Percentiles rank a stretch among this genome's conserved stretches.
These are phyloP conservation scores for Fopius arisanus DNA, from an alignment of 1,140 invertebrate genomes.

Conservation along the genomic window DNA sequence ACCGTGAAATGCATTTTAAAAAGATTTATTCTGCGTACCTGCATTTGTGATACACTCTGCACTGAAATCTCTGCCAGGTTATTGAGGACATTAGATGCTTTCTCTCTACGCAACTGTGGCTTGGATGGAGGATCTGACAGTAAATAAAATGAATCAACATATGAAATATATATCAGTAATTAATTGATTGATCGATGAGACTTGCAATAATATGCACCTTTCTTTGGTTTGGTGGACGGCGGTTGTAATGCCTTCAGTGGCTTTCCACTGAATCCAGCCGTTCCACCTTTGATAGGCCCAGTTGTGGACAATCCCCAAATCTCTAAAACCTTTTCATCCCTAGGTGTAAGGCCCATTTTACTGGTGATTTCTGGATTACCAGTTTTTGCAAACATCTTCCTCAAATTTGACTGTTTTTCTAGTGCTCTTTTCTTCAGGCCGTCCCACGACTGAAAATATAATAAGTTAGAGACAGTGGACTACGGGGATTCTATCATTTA, in stretches of 20 bases:
- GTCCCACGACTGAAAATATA: not conserved
- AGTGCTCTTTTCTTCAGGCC: not conserved
- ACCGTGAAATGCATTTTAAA: not conserved
- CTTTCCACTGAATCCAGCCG: not conserved
- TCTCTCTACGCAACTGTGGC: not conserved
- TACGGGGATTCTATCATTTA: not conserved
- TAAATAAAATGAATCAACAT: not conserved
- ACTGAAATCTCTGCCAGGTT: not conserved
- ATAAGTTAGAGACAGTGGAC: not conserved
- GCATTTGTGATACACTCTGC: not conserved
- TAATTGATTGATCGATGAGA: too few relatives aligned
- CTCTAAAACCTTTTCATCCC: not conserved
- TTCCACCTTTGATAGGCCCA: not conserved
- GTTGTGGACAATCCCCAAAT: not conserved
- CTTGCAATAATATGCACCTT: not conserved
- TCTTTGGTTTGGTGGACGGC: not conserved
- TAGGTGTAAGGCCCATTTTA: not conserved
- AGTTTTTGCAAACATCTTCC: not conserved
- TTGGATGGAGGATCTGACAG: not conserved
- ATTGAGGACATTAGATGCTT: not conserved
- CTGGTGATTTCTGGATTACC: not conserved
- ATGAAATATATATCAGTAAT: too few relatives aligned
- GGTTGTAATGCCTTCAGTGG: not conserved
- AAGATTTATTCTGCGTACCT: not conserved
- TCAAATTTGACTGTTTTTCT: not conserved